Base-by-base conservation (phyloP, 2,113 vertebrate species). In the Climacteris rufus region DNA sequence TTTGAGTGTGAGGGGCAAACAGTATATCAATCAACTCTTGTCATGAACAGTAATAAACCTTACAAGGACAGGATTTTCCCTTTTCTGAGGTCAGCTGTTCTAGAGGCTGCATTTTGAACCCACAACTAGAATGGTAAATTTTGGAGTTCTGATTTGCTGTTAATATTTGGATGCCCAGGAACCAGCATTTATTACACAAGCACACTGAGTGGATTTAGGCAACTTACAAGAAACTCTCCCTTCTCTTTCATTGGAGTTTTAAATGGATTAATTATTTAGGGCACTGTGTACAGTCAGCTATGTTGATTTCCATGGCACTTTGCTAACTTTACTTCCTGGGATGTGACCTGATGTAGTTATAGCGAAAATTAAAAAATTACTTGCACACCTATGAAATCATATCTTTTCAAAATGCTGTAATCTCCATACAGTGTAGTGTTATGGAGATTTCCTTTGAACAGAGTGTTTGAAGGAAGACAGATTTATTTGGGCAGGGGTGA, bases 1-100 rank as follows among this genome's bases (percentile, higher is more conserved):
- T 89, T 42, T 65, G 60, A 70, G 42, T 44, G 61, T 59, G 83
- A 87, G 37, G 53, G 83, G 61, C 63, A 80, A 96, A 64, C 39
- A 66, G 56, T 68, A 15, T 85, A 90, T 96, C 92, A 66, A 70
- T 93, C 94, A 96, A 28, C 50, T 84, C 5, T 7, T 74, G 76
- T 45, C 81, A 87, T 76, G 68, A 57, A 18, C 63, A 60, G 66
- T 6, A 31, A 68, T 82, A 96, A 75, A 30, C 9, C 61, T 79
- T 80, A 31, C 78, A 91, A 96, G 89, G 90, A 54, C 63, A 83
- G 86, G 61, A 25, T 74, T 82, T 78, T 82, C 35, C 40, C 11
- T 35, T 63, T 50, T 86, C 80, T 70, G 53, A 72, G 12, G 50
- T 27, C 23, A 76, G 9, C 37, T 76, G 30, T n/a, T 80, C 13